Base-by-base conservation (phyloP, 2,797 vertebrate genomes). In the Peromyscus nudipes region DNA sequence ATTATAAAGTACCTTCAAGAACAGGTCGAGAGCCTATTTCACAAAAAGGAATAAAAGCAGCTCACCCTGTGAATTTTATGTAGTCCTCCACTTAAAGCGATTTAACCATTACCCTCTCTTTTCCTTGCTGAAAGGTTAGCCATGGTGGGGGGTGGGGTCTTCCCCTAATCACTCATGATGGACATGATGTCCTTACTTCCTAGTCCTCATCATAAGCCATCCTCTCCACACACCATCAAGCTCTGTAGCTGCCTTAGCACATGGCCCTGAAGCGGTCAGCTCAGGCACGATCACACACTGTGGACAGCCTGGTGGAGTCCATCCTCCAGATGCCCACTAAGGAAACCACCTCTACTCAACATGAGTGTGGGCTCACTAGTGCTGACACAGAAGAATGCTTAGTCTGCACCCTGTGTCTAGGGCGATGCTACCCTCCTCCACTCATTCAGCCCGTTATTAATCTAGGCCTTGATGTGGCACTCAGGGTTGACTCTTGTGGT, bases 401-500 rank as follows among this genome's bases (percentile, higher is more conserved):
- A 43, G 11, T 40, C 90, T 40, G 0, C n/a, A 25, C 73, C 87
- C 94, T 92, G 52, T 14, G 34, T 90, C 0, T 0, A 21, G 29
- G 95, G 40, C 9, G 89, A 37, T 93, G 92, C 95, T 96, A 88
- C 82, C 90, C 73, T 96, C 96, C 96, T 94, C 88, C 89, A 46
- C 49, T 43, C 84, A 14, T 0, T 93, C 43, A 87, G 89, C 93
- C 93, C 79, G 76, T 91, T 37, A 21, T 79, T 31, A 85, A 96
- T 98, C 94, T 95, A 93, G 94, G 89, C 75, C 64, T 97, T n/a
- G 57, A 71, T 80, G 80, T 94, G 1, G 21, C 75, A 52, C 80
- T 91, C 40, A 8, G 64, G 86, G 88, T 73, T 49, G 73, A 49
- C 79, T 16, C 94, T 62, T 31, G 67, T 4, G 49, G 91, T 62